Evolutionary conservation across 2,113 vertebrate species (phyloP).

Genomic region (Lamprologus speciosus): DNA sequence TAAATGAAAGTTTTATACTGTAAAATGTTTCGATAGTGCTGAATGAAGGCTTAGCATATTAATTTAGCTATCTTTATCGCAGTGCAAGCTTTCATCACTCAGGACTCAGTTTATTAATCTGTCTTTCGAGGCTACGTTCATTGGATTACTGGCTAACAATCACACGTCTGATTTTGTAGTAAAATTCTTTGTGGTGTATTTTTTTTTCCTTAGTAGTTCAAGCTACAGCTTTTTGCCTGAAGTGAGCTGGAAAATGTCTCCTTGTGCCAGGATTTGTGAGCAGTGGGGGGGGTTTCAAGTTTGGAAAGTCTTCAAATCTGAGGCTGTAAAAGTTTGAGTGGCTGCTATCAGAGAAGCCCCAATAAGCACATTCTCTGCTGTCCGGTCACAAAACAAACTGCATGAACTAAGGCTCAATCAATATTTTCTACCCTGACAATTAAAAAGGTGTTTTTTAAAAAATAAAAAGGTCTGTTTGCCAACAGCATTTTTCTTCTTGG

Average conservation of each 20-base stretch:
- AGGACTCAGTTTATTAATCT: not conserved
- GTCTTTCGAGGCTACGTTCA: not conserved
- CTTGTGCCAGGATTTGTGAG: slow-evolving; percentile 9
- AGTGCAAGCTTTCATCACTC: slow-evolving; percentile 24
- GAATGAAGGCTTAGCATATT: not conserved
- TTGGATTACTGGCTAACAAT: slow-evolving; percentile 19
- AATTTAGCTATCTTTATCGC: slow-evolving; percentile 7
- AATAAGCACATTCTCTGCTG: not conserved
- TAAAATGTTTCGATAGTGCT: not conserved
- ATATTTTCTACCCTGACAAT: not conserved
- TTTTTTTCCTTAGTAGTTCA: slow-evolving; percentile 1
- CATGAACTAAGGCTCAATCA: not conserved
- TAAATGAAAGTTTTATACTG: not conserved
- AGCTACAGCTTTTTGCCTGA: slow-evolving; percentile 1
- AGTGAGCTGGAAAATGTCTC: slow-evolving; percentile 35
- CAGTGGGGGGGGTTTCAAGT: not conserved
- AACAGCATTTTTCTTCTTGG: not conserved
- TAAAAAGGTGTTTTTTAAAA: not conserved
- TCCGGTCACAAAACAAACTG: not conserved
- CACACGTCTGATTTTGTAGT: slow-evolving; percentile 12
- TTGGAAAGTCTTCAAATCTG: not conserved
- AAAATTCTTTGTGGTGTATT: not conserved
- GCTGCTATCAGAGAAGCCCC: not conserved
- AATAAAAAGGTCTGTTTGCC: not conserved
- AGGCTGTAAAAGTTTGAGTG: not conserved